Evolutionary conservation across 2,113 vertebrate species (phyloP).

Genomic region (Smithornis capensis): DNA sequence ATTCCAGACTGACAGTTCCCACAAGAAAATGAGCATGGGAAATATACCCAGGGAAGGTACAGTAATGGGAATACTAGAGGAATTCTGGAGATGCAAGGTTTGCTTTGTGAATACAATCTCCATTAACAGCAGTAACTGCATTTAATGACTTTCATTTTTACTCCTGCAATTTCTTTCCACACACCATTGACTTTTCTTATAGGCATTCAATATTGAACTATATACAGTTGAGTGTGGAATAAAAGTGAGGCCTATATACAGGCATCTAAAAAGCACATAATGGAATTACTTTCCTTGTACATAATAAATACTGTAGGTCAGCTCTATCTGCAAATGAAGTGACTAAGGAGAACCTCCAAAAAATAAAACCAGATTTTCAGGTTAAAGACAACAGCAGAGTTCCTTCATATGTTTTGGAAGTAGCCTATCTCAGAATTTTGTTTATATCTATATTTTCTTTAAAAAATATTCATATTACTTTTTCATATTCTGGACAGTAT

Average conservation of each 20-base stretch:
- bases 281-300: background rate
- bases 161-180: background rate
- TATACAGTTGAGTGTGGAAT: background rate
- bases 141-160: background rate
- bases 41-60: background rate
- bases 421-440: background rate
- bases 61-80: background rate
- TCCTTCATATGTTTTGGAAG: background rate
- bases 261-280: background rate
- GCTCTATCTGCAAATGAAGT: background rate
- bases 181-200: background rate
- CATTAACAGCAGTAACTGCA: background rate
- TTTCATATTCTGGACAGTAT: background rate
- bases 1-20: background rate
- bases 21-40: background rate
- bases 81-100: background rate
- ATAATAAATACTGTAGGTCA: background rate
- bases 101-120: background rate
- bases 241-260: background rate
- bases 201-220: background rate
- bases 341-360: background rate
- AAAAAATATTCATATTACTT: background rate
- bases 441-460: background rate
- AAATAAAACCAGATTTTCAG: background rate
- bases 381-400: background rate